phyloP scores from a whole-genome alignment of 2,888 invertebrate species.

The Epinotia demarniana region DNA sequence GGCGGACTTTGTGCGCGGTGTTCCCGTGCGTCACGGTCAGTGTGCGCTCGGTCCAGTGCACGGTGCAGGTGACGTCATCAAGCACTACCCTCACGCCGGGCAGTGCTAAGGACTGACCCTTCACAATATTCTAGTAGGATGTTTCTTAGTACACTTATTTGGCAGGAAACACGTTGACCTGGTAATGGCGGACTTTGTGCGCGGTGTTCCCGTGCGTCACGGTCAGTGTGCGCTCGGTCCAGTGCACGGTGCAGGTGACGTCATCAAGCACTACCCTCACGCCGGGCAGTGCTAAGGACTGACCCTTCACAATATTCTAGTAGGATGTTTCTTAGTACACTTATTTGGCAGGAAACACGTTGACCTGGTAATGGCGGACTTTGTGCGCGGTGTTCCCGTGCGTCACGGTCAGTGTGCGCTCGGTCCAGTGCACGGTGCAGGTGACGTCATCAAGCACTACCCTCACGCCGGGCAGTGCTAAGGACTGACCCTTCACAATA shows the following conservation, averaged over 20 bases:
- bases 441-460: slow-evolving; percentile 88
- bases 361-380: slow-evolving; percentile 91
- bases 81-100: slow-evolving; percentile 85
- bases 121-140: slow-evolving; percentile 50
- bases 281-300: slow-evolving; percentile 81
- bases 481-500: slow-evolving; percentile 81
- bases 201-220: slow-evolving; percentile 79
- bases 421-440: slow-evolving; percentile 87
- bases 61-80: slow-evolving; percentile 86
- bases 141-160: slow-evolving; percentile 76
- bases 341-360: slow-evolving; percentile 89
- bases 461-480: slow-evolving; percentile 83
- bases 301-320: slow-evolving; percentile 74
- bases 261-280: slow-evolving; percentile 87
- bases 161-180: slow-evolving; percentile 90
- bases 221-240: slow-evolving; percentile 89
- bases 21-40: slow-evolving; percentile 84
- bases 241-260: slow-evolving; percentile 85
- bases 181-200: slow-evolving; percentile 88
- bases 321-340: slow-evolving; percentile 48
- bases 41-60: slow-evolving; percentile 89
- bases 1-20: slow-evolving; percentile 83
- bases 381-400: slow-evolving; percentile 73
- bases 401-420: slow-evolving; percentile 87
- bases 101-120: slow-evolving; percentile 85